phyloP scores from a whole-genome alignment of 2,113 vertebrate genomes.

The Dromiciops gliroides region DNA sequence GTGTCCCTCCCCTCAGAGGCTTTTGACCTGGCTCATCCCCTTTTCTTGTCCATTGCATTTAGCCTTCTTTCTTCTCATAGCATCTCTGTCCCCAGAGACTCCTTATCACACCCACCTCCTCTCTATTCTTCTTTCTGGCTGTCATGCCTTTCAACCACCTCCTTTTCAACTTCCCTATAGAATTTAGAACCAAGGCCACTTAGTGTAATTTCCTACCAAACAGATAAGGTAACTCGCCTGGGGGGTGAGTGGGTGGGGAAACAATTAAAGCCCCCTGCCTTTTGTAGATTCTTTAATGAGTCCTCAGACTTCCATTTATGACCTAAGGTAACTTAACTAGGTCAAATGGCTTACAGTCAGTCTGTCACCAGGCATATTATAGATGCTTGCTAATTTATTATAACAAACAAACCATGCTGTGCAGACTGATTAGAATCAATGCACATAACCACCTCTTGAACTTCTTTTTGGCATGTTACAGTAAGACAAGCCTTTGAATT shows the following conservation, averaged over 20 bases:
- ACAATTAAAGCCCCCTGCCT: neutral
- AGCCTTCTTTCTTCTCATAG: neutral
- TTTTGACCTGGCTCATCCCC: neutral
- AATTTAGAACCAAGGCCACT: neutral
- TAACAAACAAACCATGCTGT: conserved; percentile 4
- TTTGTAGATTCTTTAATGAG: neutral
- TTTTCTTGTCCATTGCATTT: neutral
- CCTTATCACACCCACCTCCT: neutral
- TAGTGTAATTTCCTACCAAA: neutral
- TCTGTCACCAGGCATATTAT: neutral
- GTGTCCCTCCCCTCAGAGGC: neutral
- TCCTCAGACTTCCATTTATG: neutral
- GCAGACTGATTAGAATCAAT: conserved; percentile 40
- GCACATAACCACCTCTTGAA: conserved; percentile 12
- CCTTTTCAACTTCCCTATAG: neutral
- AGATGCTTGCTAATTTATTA: conserved; percentile 5
- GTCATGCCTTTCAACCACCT: neutral
- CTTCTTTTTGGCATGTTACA: neutral
- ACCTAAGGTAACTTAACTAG: neutral
- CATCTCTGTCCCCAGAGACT: neutral
- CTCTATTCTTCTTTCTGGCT: neutral
- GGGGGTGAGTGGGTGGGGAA: neutral
- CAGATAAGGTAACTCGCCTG: neutral
- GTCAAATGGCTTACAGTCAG: neutral
- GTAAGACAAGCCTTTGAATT: neutral